A percentile compares a stretch with the other conserved stretches of the same genome.
Conservation (phyloP, 2,113 vertebrate genomes). For the Acrocephalus kingi region DNA sequence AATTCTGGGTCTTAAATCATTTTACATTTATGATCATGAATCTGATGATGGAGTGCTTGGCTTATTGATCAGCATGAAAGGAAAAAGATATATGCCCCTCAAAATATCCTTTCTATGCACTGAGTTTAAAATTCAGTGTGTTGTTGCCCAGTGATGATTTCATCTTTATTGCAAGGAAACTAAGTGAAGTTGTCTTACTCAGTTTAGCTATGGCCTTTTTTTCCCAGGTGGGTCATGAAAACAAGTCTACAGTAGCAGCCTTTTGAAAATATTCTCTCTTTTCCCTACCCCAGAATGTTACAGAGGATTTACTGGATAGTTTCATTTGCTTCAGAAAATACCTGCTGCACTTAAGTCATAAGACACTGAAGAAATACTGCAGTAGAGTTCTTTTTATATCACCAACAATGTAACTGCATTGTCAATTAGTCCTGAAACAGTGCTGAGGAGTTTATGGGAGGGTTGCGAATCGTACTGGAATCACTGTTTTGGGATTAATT, state of each 20-base stretch:
- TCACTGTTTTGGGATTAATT: conserved; percentile 34
- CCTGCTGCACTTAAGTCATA: conserved; percentile 25
- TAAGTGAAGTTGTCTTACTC: neutral
- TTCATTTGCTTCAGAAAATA: conserved; percentile 57
- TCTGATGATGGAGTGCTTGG: neutral
- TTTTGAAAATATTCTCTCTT: conserved; percentile 42
- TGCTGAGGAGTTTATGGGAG: conserved; percentile 11
- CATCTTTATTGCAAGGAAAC: conserved; percentile 15
- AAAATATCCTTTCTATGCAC: neutral
- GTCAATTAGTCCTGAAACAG: conserved; percentile 23
- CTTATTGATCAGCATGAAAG: neutral
- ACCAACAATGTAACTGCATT: conserved; percentile 9
- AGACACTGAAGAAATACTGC: conserved; percentile 40
- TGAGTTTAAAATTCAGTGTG: neutral
- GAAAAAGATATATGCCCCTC: neutral
- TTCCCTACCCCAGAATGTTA: conserved; percentile 4
- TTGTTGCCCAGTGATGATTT: conserved; percentile 16
- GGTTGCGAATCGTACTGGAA: neutral
- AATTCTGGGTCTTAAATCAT: neutral
- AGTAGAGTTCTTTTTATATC: conserved; percentile 29
- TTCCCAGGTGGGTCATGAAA: conserved; percentile 15
- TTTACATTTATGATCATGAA: neutral
- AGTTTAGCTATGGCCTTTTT: conserved; percentile 26
- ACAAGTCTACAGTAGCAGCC: neutral
- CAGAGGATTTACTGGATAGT: conserved; percentile 41